Evolutionary conservation across 2,797 vertebrate species (phyloP).

Genomic region (Pempheris klunzingeri): DNA sequence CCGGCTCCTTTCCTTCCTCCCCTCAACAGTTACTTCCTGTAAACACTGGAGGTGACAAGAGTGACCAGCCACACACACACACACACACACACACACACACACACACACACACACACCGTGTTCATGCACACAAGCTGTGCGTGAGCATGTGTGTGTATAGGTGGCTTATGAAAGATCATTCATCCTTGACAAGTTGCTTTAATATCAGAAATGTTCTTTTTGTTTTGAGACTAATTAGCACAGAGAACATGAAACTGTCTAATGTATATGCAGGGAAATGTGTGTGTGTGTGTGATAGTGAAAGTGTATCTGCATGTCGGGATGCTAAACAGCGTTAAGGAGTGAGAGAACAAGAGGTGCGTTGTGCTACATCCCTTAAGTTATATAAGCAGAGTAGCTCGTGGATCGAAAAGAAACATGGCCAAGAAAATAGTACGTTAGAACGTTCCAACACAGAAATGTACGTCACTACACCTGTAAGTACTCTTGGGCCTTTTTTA

Average conservation of each 20-base stretch:
- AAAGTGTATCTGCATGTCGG: no score
- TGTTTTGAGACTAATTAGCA: not conserved
- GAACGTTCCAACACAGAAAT: no score
- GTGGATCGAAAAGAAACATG: not conserved
- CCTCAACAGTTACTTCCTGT: constrained; percentile 60
- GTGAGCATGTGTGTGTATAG: not conserved
- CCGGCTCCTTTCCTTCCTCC: constrained; percentile 69
- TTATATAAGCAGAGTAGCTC: not conserved
- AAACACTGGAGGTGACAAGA: constrained; percentile 51
- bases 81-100: not conserved
- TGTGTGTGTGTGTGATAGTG: not conserved
- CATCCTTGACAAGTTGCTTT: not conserved
- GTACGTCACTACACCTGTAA: not conserved
- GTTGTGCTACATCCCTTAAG: no score
- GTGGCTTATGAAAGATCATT: not conserved
- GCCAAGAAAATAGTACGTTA: no score
- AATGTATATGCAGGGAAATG: not conserved
- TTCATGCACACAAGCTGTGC: not conserved
- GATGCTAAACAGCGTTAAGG: no score
- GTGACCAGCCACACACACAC: not conserved
- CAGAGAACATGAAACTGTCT: not conserved
- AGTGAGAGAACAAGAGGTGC: not conserved
- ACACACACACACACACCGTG: not conserved
- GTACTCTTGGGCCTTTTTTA: not conserved
- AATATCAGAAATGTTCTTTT: not conserved